Evolutionary conservation across 2,888 invertebrate species (phyloP), one percentile per base, ranked within the genome.

Genomic region (Philopedon plagiatum): DNA sequence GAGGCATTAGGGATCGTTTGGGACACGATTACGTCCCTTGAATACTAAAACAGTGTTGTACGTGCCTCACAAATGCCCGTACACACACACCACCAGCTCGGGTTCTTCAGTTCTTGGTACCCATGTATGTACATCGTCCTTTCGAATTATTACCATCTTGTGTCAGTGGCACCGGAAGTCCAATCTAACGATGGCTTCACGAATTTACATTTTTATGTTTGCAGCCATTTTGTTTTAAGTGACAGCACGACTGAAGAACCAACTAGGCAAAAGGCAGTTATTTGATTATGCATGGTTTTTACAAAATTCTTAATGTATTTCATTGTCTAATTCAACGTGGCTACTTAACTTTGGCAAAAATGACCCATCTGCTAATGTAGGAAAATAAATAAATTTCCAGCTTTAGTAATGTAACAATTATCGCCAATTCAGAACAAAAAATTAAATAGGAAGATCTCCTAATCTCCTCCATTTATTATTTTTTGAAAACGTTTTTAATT

Each of bases 11-110:
- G 76, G 77, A 78, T 77, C 78, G 82, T 79, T 81, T 80, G 78
- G 81, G 79, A 74, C 77, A 75, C 70, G 64, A 71, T 63, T 76
- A 80, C 80, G 78, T 68, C 78, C 79, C 80, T 80, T 79, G 83
- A 81, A 83, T 83, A 82, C 81, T 82, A 83, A 83, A 80, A 78
- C 15, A 21, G 23, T 21, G n/a, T 18, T 60, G 71, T 71, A 71
- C 74, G 67, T 74, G 74, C 54, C 57, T 62, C 11, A 68, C 54
- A 39, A 61, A 44, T 23, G 18, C 26, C 57, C 64, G 61, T 67
- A 37, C 46, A 37, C 46, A 37, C 29, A 58, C 69, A 76, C 74
- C 78, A 80, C 79, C 81, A 80, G 79, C 80, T 79, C 79, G 79
- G 80, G 80, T 79, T 79, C 74, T 75, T 75, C 65, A 61, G 63